These are phyloP conservation scores for Agrenia bidenticulata DNA, from an alignment of 2,888 invertebrate genomes.

Conservation along the genomic window DNA sequence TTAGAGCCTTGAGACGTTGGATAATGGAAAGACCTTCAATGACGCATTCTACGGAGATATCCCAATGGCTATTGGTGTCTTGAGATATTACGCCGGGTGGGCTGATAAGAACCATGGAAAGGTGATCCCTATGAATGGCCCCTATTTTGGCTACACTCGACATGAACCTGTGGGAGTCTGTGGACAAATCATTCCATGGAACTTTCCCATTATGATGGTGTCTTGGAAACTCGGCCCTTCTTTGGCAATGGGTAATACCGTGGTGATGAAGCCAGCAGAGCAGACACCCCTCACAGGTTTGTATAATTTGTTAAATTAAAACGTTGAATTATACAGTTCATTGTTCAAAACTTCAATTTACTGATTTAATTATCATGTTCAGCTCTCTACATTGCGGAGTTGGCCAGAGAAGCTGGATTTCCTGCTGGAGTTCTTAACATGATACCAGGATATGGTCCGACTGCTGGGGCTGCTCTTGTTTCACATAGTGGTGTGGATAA, in stretches of 20 bases:
- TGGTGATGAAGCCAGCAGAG: constrained; percentile 81
- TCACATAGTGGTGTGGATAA: constrained; percentile 70
- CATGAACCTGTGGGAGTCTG: constrained; percentile 67
- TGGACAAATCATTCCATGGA: constrained; percentile 65
- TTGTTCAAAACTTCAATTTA: neutral
- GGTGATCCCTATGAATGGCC: constrained; percentile 67
- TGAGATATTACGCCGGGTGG: constrained; percentile 78
- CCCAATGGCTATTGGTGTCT: constrained; percentile 35
- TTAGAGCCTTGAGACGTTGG: constrained; percentile 57
- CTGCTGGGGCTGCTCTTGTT: constrained; percentile 69
- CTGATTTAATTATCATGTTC: neutral
- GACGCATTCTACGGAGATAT: constrained; percentile 53
- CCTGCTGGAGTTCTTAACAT: constrained; percentile 78
- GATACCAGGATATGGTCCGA: constrained; percentile 62
- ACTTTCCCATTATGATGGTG: constrained; percentile 64
- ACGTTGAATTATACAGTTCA: too few species aligned
- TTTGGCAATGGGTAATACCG: constrained; percentile 64
- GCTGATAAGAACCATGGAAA: constrained; percentile 83
- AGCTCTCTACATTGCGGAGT: constrained; percentile 72
- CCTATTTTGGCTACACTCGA: constrained; percentile 60
- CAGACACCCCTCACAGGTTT: constrained; percentile 71
- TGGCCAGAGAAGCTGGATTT: constrained; percentile 77
- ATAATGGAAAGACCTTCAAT: constrained; percentile 61
- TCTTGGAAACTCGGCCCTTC: constrained; percentile 66
- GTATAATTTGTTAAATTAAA: neutral